These are phyloP conservation scores for Drosophila rufa DNA, from an alignment of 1,140 invertebrate species.

Conservation along the genomic window DNA sequence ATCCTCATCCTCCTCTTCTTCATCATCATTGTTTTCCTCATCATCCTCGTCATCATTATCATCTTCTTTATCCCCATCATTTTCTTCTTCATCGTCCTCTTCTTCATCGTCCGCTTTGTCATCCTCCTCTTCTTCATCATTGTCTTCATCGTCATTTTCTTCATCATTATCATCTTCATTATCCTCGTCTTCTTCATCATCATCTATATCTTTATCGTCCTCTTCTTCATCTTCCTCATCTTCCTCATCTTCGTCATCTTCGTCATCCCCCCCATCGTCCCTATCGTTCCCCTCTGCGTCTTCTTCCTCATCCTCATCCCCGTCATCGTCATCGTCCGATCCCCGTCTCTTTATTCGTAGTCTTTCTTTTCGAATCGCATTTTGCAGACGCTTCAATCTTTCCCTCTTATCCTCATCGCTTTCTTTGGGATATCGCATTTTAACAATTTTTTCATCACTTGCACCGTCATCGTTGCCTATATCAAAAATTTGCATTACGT, in stretches of 20 bases:
- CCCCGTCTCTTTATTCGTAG: constrained; percentile 60
- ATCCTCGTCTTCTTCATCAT: constrained; percentile 28
- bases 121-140: constrained; percentile 54
- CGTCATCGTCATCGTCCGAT: constrained; percentile 64
- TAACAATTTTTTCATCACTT: constrained; percentile 85
- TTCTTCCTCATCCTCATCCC: constrained; percentile 40
- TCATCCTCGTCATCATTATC: constrained; percentile 42
- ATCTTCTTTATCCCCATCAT: constrained; percentile 23
- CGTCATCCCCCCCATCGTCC: constrained; percentile 20
- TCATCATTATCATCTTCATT: constrained; percentile 13
- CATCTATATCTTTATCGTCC: constrained; percentile 52
- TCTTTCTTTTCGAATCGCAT: constrained; percentile 82
- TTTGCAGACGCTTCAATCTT: constrained; percentile 69
- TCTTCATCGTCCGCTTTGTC: constrained; percentile 38
- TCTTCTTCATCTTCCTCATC: constrained; percentile 34
- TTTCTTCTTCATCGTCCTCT: constrained; percentile 17
- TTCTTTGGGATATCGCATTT: constrained; percentile 85
- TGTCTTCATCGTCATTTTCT: constrained; percentile 35
- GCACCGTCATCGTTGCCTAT: constrained; percentile 86
- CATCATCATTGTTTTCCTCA: constrained; percentile 55
- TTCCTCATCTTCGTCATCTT: constrained; percentile 62
- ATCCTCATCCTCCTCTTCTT: constrained; percentile 16
- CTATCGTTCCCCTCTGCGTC: constrained; percentile 19
- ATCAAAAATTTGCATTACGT: constrained; percentile 81
- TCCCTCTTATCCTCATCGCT: constrained; percentile 73